phyloP scores from a whole-genome alignment of 1,140 invertebrate genomes.

The Drosophila tsacasi region DNA sequence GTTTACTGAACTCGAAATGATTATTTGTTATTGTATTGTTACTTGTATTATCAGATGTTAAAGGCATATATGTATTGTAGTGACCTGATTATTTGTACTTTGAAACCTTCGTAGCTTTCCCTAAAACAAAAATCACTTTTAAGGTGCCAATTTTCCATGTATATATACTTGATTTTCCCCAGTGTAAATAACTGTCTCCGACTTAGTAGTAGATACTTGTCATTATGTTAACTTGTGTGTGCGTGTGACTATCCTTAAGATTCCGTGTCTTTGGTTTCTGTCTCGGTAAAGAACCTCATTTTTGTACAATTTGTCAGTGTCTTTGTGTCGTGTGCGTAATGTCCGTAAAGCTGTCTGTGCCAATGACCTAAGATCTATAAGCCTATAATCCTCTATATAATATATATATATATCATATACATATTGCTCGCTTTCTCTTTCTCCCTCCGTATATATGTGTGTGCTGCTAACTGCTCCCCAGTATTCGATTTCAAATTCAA shows the following conservation, averaged over 20 bases:
- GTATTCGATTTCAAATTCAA: conserved; percentile 84
- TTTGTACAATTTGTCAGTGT: conserved; percentile 36
- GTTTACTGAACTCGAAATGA: not conserved
- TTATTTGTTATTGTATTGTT: not conserved
- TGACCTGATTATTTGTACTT: not conserved
- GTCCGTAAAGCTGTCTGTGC: conserved; percentile 17
- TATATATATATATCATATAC: conserved; percentile 39
- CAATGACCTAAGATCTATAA: conserved; percentile 40
- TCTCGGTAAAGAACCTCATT: conserved; percentile 17
- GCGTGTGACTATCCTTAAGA: conserved; percentile 19
- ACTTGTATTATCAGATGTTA: not conserved
- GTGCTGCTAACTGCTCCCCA: conserved; percentile 51
- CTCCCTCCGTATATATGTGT: conserved; percentile 52
- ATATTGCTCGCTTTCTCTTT: conserved; percentile 66
- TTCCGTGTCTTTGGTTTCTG: conserved; percentile 15
- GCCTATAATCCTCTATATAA: conserved; percentile 30
- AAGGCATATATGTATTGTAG: too few relatives aligned
- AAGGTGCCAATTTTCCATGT: not conserved
- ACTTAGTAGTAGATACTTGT: not conserved
- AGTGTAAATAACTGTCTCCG: conserved; percentile 10
- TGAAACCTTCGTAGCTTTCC: not conserved
- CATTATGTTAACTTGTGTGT: conserved; percentile 8
- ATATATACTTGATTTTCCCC: not conserved
- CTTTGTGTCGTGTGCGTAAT: conserved; percentile 28
- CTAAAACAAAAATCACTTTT: not conserved